phyloP scores from a whole-genome alignment of 2,888 invertebrate species.

The Amblyjoppa fuscipennis region DNA sequence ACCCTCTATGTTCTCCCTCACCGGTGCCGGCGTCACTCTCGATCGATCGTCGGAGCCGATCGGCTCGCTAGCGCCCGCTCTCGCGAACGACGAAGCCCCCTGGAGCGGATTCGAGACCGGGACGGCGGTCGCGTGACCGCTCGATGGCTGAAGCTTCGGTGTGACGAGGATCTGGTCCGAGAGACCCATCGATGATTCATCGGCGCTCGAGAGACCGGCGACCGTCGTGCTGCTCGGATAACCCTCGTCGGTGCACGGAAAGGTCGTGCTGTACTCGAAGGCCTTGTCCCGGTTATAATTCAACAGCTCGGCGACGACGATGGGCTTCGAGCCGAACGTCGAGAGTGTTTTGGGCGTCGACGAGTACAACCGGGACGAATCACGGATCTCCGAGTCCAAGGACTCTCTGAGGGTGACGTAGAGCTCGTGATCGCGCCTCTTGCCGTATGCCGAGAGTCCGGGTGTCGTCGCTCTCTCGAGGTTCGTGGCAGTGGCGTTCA shows the following conservation, averaged over 20 bases:
- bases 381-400: slow-evolving; percentile 47
- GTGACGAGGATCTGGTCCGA: slow-evolving; percentile 48
- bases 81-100: slow-evolving; percentile 80
- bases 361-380: slow-evolving; percentile 31
- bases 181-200: slow-evolving; percentile 18
- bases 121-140: slow-evolving; percentile 72
- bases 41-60: slow-evolving; percentile 64
- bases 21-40: slow-evolving; percentile 66
- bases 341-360: slow-evolving; percentile 37
- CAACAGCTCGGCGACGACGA: slow-evolving; percentile 79
- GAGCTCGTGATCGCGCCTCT: slow-evolving; percentile 52
- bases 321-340: slow-evolving; percentile 77
- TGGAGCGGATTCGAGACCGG: slow-evolving; percentile 81
- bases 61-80: slow-evolving; percentile 75
- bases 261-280: slow-evolving; percentile 73
- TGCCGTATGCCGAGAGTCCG: slow-evolving; percentile 43
- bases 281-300: slow-evolving; percentile 62
- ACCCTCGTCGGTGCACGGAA: slow-evolving; percentile 77
- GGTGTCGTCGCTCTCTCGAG: slow-evolving; percentile 21
- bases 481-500: not conserved
- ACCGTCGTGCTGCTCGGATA: slow-evolving; percentile 59
- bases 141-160: slow-evolving; percentile 55
- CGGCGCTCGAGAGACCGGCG: slow-evolving; percentile 59
- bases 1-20: slow-evolving; percentile 72
- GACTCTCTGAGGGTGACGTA: slow-evolving; percentile 60